Evolutionary conservation across 1,140 invertebrate genomes (phyloP).

Genomic region (Wasmannia auropunctata): DNA sequence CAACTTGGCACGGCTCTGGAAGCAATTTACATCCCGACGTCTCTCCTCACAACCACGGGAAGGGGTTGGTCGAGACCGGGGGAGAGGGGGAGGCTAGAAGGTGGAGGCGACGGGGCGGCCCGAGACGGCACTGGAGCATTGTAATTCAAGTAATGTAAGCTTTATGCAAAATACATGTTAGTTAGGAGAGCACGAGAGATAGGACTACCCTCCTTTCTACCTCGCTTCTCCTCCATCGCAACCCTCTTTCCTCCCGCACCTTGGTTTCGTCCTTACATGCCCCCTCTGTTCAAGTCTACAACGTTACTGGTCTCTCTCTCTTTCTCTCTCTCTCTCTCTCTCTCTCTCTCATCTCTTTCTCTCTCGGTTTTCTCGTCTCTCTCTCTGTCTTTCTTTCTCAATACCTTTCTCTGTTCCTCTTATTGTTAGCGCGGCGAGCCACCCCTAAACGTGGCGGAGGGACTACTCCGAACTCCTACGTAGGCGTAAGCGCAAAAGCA

Average conservation of each 20-base stretch:
- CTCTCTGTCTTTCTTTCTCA: constrained; percentile 2
- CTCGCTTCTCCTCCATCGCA: constrained; percentile 52
- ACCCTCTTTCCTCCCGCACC: constrained; percentile 50
- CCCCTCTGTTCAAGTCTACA: constrained; percentile 54
- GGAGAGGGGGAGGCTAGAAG: constrained; percentile 18
- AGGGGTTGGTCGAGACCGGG: constrained; percentile 44
- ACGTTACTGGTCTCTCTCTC: constrained; percentile 25
- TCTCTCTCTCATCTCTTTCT: constrained; percentile 26
- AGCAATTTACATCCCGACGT: constrained; percentile 82
- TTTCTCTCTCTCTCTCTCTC: constrained; percentile 18
- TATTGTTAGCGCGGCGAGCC: constrained; percentile 19
- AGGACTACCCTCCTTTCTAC: constrained; percentile 71
- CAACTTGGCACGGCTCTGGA: constrained; percentile 74
- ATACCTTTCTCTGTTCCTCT: constrained; percentile 43
- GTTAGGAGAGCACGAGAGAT: constrained; percentile 83
- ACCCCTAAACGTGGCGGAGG: constrained; percentile 50
- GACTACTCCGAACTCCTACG: constrained; percentile 32
- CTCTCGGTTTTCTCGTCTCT: constrained; percentile 21
- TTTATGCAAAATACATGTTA: constrained; percentile 85
- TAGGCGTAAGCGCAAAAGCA: constrained; percentile 16
- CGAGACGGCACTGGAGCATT: constrained; percentile 80
- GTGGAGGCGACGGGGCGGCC: constrained; percentile 59
- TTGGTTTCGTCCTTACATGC: constrained; percentile 52
- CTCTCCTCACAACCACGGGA: constrained; percentile 61
- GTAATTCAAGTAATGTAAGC: constrained; percentile 85